A percentile compares a stretch with the other conserved stretches of the same genome.
Conservation (phyloP, 1,140 invertebrate genomes). For the Cherax destructor region DNA sequence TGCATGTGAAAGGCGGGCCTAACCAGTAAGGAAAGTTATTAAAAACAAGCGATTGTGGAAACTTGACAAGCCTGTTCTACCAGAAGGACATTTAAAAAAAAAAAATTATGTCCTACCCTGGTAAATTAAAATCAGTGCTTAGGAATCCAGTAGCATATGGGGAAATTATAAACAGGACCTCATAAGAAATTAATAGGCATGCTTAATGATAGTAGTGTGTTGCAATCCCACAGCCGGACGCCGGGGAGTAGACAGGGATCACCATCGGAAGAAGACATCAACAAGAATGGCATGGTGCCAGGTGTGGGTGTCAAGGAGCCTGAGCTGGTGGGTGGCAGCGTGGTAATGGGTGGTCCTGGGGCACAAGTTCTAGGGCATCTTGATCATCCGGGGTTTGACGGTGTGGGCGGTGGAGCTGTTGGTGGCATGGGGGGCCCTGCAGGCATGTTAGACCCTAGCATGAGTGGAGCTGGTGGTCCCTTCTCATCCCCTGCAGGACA, state of each 20-base stretch:
- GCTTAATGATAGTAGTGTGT: slow-evolving; percentile 33
- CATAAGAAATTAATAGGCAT: not conserved
- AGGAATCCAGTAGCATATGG: no score
- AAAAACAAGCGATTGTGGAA: no score
- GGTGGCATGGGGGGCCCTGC: slow-evolving; percentile 54
- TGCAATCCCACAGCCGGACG: slow-evolving; percentile 50
- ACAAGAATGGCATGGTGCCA: slow-evolving; percentile 76
- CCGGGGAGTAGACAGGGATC: slow-evolving; percentile 90
- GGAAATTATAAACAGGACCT: no score
- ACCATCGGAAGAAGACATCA: slow-evolving; percentile 88
- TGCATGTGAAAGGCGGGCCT: no score
- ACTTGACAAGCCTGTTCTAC: no score
- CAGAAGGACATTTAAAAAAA: no score
- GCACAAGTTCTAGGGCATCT: slow-evolving; percentile 65
- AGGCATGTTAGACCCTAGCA: slow-evolving; percentile 60
- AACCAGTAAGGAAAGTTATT: no score
- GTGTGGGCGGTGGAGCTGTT: slow-evolving; percentile 51
- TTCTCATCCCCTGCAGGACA: slow-evolving; percentile 56
- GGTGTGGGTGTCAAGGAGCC: slow-evolving; percentile 52
- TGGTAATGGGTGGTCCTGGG: slow-evolving; percentile 58
- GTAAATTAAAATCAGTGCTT: no score
- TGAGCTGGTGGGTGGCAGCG: slow-evolving; percentile 60
- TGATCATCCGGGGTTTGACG: slow-evolving; percentile 65
- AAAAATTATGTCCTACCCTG: no score
- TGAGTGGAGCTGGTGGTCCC: slow-evolving; percentile 50